These are phyloP conservation scores for Ascidia mentula DNA, from an alignment of 23 tunicate species.

Conservation along the genomic window DNA sequence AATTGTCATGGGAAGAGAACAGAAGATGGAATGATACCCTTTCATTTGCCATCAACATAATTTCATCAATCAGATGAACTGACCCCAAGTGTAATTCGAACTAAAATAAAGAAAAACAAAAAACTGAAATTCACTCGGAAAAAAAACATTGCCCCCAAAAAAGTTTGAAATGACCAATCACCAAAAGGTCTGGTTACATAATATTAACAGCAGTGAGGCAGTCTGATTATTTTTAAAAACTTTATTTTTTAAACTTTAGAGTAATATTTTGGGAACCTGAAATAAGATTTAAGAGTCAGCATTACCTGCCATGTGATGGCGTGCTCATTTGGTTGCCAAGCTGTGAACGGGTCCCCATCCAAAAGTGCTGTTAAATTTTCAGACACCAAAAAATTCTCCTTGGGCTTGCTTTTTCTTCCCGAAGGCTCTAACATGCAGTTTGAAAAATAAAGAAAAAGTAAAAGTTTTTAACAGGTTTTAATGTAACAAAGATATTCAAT, in stretches of 20 bases:
- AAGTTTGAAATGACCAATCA: neutral
- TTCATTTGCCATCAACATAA: conserved; percentile 30
- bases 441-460: too few species aligned
- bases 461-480: too few species aligned
- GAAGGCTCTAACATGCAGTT: too few species aligned
- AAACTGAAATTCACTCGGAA: too few species aligned
- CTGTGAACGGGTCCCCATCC: conserved; percentile 62
- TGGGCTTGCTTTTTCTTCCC: neutral
- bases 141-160: neutral
- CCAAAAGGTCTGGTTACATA: neutral
- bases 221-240: neutral
- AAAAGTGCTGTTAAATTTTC: conserved; percentile 15
- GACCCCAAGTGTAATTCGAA: conserved; percentile 51
- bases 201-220: neutral
- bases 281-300: too few species aligned
- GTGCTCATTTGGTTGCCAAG: conserved; percentile 56
- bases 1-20: conserved; percentile 43
- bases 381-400: neutral
- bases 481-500: neutral
- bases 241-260: neutral
- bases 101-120: neutral
- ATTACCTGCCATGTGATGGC: conserved; percentile 53
- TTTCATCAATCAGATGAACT: conserved; percentile 26
- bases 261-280: too few species aligned
- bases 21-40: conserved; percentile 24